Base-by-base conservation (phyloP, 1,140 invertebrate genomes). In the Drosophila lacteicornis region DNA sequence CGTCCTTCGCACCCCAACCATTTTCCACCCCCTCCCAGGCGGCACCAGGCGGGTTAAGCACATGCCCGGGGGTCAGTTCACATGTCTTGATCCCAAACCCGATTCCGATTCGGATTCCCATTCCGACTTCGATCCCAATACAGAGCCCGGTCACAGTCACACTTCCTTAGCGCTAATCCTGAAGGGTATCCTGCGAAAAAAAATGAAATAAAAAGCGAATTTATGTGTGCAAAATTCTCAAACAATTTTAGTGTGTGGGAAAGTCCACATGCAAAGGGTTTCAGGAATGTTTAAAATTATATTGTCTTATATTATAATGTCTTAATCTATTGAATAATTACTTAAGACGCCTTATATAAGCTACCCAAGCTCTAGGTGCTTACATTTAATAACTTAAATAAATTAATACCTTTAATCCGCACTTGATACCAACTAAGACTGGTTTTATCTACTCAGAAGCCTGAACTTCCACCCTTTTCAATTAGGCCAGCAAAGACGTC, bases 21-120 rank as follows among this genome's bases (percentile, higher is more conserved):
- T 19, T 58, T 62, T 50, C 15, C 60, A 69, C 67, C 67, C 67
- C 67, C 40, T 68, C 33, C 11, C 33, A 11, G 33, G 33, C 67
- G 67, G n/a, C 67, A 51, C 25, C 36, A 25, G 15, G 47, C 51
- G 73, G 75, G 74, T 77, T 77, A 77, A 67, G 62, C 33, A 59
- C 55, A 53, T 66, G 42, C 45, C 51, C 43, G 38, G 45, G 22
- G 60, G 51, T 50, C 50, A 65, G 59, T 27, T 73, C 36, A 49
- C 49, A 40, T 57, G 50, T 60, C 43, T 38, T 56, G 51, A 75
- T 63, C 59, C 51, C 33, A 46, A 27, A 15, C 6, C 40, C 40
- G 27, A 30, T 30, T 43, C 4, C 12, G 38, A 11, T 49, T 3
- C 15, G 12, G 30, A 53, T 19, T 19, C 3, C 50, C 1, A 53